phyloP scores from a whole-genome alignment of 1,140 invertebrate genomes.

The Formica exsecta region DNA sequence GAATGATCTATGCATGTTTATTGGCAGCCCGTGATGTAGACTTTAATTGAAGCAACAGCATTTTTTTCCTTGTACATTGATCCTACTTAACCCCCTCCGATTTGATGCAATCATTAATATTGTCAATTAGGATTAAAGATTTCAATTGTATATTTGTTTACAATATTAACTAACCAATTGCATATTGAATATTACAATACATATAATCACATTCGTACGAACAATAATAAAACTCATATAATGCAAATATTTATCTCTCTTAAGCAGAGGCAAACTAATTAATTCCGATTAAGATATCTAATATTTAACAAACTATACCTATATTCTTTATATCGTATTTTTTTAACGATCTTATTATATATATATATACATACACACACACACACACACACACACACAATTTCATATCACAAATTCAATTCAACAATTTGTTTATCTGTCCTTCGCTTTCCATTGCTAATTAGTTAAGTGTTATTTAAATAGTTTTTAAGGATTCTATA shows the following conservation, averaged over 20 bases:
- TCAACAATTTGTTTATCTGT: not conserved
- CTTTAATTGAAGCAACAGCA: no score
- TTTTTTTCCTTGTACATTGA: not conserved
- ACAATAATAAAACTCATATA: constrained; percentile 13
- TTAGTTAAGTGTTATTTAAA: not conserved
- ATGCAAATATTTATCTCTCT: not conserved
- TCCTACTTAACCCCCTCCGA: constrained; percentile 25
- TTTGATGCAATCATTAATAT: constrained; percentile 34
- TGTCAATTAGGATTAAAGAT: constrained; percentile 47
- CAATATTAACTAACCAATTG: constrained; percentile 38
- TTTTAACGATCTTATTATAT: no score
- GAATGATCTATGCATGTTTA: no score
- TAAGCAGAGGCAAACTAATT: not conserved
- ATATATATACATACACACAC: no score
- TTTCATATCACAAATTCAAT: not conserved
- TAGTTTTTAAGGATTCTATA: not conserved
- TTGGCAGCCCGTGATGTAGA: no score
- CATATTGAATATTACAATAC: constrained; percentile 25
- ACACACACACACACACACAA: not conserved
- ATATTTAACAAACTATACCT: not conserved
- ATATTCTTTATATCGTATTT: not conserved
- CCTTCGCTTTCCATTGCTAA: not conserved
- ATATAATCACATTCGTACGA: not conserved
- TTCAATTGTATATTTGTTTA: constrained; percentile 38
- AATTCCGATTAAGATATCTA: not conserved